Evolutionary conservation across 2,113 vertebrate species (phyloP).

Genomic region (Eublepharis macularius): DNA sequence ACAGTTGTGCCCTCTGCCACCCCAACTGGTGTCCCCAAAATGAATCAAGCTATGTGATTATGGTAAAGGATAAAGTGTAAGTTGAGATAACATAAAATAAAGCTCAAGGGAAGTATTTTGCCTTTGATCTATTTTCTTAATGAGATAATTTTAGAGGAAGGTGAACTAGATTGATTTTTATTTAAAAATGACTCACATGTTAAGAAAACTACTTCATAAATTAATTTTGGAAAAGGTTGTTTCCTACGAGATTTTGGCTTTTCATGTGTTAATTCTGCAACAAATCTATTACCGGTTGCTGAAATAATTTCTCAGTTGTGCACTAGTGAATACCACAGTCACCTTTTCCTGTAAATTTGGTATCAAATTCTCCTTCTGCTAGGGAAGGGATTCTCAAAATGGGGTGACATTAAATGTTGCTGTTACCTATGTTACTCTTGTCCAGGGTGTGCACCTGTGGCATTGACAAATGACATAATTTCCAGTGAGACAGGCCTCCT

Average conservation of each 20-base stretch:
- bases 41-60: not conserved
- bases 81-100: not conserved
- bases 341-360: not conserved
- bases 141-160: not conserved
- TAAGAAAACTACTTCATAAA: not conserved
- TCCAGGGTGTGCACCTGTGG: too few species aligned
- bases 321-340: not conserved
- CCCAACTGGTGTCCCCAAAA: not conserved
- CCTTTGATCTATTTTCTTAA: constrained; percentile 1
- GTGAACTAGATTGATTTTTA: not conserved
- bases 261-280: not conserved
- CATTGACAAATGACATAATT: too few species aligned
- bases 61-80: not conserved
- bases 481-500: too few species aligned
- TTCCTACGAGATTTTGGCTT: not conserved
- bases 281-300: not conserved
- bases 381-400: not conserved
- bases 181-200: not conserved
- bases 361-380: not conserved
- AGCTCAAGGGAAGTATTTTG: not conserved
- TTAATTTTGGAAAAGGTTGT: not conserved
- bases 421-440: not conserved
- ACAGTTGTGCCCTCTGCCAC: not conserved
- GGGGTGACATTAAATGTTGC: not conserved
- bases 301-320: not conserved